Base-by-base conservation (phyloP, 2,888 invertebrate genomes). In the Pelosia muscerda region DNA sequence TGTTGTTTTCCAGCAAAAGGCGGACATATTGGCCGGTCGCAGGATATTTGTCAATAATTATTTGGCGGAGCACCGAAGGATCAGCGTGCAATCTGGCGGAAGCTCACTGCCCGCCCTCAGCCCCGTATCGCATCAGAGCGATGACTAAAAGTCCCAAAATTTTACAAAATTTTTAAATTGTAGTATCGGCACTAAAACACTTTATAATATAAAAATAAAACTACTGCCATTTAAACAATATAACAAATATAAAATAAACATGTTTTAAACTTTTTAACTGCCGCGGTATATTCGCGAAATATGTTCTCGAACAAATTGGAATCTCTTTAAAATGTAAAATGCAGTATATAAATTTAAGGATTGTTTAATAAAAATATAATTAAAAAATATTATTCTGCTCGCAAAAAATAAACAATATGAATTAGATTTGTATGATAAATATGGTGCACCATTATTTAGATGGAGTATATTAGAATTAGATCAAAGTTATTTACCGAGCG, bases 31-130 rank as follows among this genome's bases (percentile, higher is more conserved):
- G 95, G 95, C 95, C 90, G 95, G 95, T 84, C 95, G 95, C 89
- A 92, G 95, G 90, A 95, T 95, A 91, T 95, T 95, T 95, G 95
- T 95, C 92, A 95, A 95, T 95, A 95, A 95, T 95, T 95, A 95
- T 95, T 95, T 95, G 95, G 95, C 95, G 86, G 95, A 95, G 88
- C 95, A 95, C 89, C 93, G 95, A 88, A 92, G 95, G 90, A 95
- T 95, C 95, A 95, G 95, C 95, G 95, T 95, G 86, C 95, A 95
- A 88, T 94, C 95, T 77, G 95, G 95, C 79, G 94, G 93, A 83
- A 92, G 93, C 87, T 94, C 95, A 81, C 88, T 95, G 84, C 95
- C 95, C 74, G 95, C 95, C 66, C 93, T 95, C 92, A 94, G 95
- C 89, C 95, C 95, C 74, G 90, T 92, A 80, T 94, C 95, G 90